Conservation (phyloP, 2,113 vertebrate species). For the Neoarius graeffei region DNA sequence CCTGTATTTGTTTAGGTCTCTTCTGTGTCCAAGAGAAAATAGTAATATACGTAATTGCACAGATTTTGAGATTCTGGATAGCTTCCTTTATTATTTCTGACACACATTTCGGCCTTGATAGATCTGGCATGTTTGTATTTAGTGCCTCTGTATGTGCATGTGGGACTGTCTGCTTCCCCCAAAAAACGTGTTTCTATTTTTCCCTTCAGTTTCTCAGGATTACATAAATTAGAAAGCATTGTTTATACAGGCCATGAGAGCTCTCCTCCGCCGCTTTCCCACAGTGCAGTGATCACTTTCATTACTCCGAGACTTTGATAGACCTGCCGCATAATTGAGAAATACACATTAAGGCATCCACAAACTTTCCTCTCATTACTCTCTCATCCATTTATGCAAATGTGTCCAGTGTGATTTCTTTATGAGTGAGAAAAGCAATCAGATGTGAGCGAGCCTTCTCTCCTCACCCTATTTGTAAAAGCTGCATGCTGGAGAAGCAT, state of each 20-base stretch:
- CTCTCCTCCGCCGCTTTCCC: conserved; percentile 10
- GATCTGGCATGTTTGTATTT: background rate
- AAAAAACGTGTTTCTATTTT: conserved; percentile 4
- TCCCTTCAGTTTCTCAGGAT: background rate
- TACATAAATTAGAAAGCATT: conserved; percentile 35
- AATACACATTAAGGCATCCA: conserved; percentile 32
- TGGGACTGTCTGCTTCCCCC: background rate
- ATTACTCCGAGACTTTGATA: conserved; percentile 34
- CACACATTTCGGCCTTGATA: background rate
- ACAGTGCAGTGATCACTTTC: conserved; percentile 36
- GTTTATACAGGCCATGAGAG: conserved; percentile 40
- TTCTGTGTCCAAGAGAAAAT: background rate
- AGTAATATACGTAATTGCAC: background rate
- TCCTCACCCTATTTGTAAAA: background rate
- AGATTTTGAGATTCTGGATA: background rate
- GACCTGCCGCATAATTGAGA: conserved; percentile 47
- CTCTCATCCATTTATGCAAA: conserved; percentile 54
- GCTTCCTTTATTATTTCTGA: background rate
- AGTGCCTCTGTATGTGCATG: background rate
- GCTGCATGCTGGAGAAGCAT: conserved; percentile 26
- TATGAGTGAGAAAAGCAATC: conserved; percentile 45
- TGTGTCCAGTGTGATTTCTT: conserved; percentile 28
- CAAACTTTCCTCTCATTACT: conserved; percentile 39
- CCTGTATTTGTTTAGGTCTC: background rate
- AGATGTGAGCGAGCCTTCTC: background rate